Conservation (phyloP, 2,113 vertebrate species). For the Pelecanoides urinatrix region DNA sequence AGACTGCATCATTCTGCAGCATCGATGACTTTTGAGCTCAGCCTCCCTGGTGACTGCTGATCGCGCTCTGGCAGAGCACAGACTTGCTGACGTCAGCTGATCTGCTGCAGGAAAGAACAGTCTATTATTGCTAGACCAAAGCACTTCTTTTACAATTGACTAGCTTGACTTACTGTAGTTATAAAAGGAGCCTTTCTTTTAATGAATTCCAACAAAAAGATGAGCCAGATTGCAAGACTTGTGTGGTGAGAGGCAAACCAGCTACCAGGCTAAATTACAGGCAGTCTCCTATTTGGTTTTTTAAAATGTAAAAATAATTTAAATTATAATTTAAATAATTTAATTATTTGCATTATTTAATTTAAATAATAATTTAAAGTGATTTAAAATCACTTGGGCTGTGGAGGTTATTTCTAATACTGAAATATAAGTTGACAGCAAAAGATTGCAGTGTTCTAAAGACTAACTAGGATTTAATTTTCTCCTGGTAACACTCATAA, state of each 20-base stretch:
- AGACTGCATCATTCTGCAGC: constrained; percentile 33
- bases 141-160: constrained; percentile 80
- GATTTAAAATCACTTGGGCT: neutral
- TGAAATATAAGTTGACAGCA: neutral
- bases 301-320: neutral
- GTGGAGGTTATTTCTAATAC: neutral
- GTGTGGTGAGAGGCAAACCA: neutral
- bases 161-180: constrained; percentile 69
- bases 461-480: neutral
- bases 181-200: constrained; percentile 79
- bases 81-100: constrained; percentile 67
- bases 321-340: neutral
- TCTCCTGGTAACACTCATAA: neutral
- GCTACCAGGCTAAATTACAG: neutral
- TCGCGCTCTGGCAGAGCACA: constrained; percentile 61
- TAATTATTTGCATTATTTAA: neutral
- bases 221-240: constrained; percentile 1
- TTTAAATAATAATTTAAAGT: neutral
- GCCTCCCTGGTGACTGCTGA: constrained; percentile 44
- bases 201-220: constrained; percentile 53
- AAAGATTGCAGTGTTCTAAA: neutral
- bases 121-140: constrained; percentile 77
- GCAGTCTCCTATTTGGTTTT: neutral
- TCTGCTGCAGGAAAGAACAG: constrained; percentile 74
- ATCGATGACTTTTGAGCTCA: neutral